Evolutionary conservation across 2,113 vertebrate species (phyloP), one percentile per base, ranked within the genome.

Genomic region (Bujurquina vittata): DNA sequence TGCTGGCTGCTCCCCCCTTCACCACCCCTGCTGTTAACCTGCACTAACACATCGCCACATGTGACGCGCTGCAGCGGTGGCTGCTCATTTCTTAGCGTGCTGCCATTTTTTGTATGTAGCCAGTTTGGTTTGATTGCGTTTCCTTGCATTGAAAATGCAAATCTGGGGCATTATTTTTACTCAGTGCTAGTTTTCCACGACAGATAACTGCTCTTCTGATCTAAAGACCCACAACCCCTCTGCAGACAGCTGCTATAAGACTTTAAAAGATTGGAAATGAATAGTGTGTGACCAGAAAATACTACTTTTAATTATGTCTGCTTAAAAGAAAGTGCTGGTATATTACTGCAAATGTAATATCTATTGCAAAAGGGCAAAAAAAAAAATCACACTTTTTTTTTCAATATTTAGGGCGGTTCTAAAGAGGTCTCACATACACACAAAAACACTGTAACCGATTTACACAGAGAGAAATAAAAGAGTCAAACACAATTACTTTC

Each of bases 1-100:
- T 59, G 10, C 35, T 3, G 29, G 0, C 78, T 60, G 55, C 59
- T 55, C 81, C 23, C 62, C 77, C 35, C 54, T 79, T 77, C 75
- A 77, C 62, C 65, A 37, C 5, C 75, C 85, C 49, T 43, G 69
- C 73, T 88, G 81, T 79, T 87, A 81, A 85, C 78, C 75, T 73
- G 76, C 52, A 52, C 73, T 54, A 43, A 10, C 35, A 73, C 67
- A 61, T 80, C 37, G 29, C 63, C 84, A 84, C 77, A 89, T 77
- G 80, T 77, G 82, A 75, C 43, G 61, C 29, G 60, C 37, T 56
- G 60, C 80, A 55, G 55, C 57, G 77, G 20, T 54, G 61, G 35
- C 54, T 35, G 35, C 35, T 56, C 52, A 52, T 72, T 31, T 54
- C 18, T 33, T 54, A 54, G 10, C 31, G 17, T 54, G 46, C 26